Conservation (phyloP, 2,113 vertebrate genomes). For the Stigmatopora nigra region DNA sequence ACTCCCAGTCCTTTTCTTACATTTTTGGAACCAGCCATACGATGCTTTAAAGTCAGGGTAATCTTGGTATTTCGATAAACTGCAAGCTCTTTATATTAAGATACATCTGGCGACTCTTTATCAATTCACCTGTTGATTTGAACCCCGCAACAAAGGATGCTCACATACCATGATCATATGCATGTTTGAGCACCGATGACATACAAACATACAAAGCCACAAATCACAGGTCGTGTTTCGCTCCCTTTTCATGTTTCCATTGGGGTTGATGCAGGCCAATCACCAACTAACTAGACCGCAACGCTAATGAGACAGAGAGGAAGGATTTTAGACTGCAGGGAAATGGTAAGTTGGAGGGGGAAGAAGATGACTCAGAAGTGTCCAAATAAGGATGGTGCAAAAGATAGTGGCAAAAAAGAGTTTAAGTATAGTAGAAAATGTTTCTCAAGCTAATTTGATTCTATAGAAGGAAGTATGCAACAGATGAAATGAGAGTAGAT, state of each 20-base stretch:
- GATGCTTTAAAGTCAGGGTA: too few relatives aligned
- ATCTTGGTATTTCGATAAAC: too few relatives aligned
- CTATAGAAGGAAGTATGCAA: constrained; percentile 20
- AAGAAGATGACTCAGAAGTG: constrained; percentile 42
- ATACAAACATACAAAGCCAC: constrained; percentile 34
- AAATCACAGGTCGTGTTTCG: constrained; percentile 65
- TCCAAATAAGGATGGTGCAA: constrained; percentile 25
- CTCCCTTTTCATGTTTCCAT: constrained; percentile 63
- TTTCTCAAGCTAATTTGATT: constrained; percentile 48
- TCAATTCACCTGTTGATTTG: constrained; percentile 3
- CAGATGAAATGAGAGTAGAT: constrained; percentile 2
- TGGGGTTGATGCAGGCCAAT: constrained; percentile 61
- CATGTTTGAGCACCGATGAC: not conserved
- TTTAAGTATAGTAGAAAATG: not conserved
- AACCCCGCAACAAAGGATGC: constrained; percentile 2
- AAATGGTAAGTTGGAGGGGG: constrained; percentile 18
- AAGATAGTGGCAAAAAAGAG: constrained; percentile 31
- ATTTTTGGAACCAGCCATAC: too few relatives aligned
- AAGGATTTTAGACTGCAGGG: constrained; percentile 51
- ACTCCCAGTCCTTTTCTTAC: too few relatives aligned
- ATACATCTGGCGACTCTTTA: constrained; percentile 10
- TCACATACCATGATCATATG: not conserved
- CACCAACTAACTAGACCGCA: constrained; percentile 66
- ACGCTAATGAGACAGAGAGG: constrained; percentile 59
- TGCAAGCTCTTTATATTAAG: constrained; percentile 13